Base-by-base conservation (phyloP, 2,113 vertebrate species). In the Hippocampus zosterae region DNA sequence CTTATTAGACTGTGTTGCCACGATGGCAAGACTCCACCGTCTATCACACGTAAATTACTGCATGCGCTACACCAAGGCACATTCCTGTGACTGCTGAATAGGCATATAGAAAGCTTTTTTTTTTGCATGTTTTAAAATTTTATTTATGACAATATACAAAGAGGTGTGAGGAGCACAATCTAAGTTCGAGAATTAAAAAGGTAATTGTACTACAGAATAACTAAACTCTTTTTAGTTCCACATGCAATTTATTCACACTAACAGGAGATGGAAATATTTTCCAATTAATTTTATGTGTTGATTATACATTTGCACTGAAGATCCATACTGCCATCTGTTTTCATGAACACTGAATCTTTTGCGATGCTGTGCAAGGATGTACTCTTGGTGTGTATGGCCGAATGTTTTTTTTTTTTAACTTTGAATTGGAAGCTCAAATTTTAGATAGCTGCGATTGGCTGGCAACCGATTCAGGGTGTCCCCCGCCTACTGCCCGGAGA, bases 1-100 rank as follows among this genome's bases (percentile, higher is more conserved):
- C 74, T 81, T 83, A 82, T 84, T 80, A 84, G 72, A 40, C 60
- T 1, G 21, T 55, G 81, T 67, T 79, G 69, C 53, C 50, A 59
- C 61, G 41, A 25, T 16, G 56, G 42, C 52, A 27, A 66, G 70
- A 46, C 70, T 25, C 68, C 15, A 9, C 74, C 63, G 65, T 52
- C 72, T 70, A 46, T 73, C 65, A 52, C 70, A 67, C 75, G 68
- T 68, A 19, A 79, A 83, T 64, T 61, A 19, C n/a, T 13, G 33
- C 33, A 37, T 44, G 50, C 37, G 61, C 65, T 79, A 70, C 65
- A 65, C 42, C 42, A 44, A 15, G 42, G 12, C 65, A 78, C 68
- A 68, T n/a, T 76, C 59, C 67, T 73, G 3, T 29, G 42, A 68
- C 68, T 69, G 69, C 70, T 80, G 68, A 60, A 41, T 70, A n/a